Conservation (phyloP, 2,113 vertebrate genomes). For the Channa maculata region DNA sequence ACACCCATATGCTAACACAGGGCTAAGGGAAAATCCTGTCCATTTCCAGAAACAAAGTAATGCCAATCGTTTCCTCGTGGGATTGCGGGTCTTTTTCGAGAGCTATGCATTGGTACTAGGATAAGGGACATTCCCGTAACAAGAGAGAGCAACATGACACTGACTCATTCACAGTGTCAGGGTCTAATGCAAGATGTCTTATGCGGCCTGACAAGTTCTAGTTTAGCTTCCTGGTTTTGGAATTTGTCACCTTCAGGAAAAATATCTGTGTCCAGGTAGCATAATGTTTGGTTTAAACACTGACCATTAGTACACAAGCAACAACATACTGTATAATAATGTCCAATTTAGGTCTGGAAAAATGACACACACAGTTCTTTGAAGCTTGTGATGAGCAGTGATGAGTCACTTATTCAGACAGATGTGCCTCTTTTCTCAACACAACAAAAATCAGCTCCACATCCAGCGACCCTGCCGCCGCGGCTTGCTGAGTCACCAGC, state of each 20-base stretch:
- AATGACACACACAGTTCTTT: slow-evolving; percentile 40
- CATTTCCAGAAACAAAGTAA: slow-evolving; percentile 21
- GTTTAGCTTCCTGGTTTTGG: slow-evolving; percentile 10
- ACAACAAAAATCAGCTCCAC: slow-evolving; percentile 31
- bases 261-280: neutral
- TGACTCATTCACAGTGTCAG: slow-evolving; percentile 37
- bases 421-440: slow-evolving; percentile 29
- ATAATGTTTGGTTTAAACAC: neutral
- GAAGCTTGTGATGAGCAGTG: slow-evolving; percentile 34
- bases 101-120: slow-evolving; percentile 29
- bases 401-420: slow-evolving; percentile 57
- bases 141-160: slow-evolving; percentile 41
- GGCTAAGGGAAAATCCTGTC: too few relatives aligned
- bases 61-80: neutral
- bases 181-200: slow-evolving; percentile 19
- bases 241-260: neutral
- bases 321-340: slow-evolving; percentile 12
- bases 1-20: too few relatives aligned
- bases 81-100: slow-evolving; percentile 37
- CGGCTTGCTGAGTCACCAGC: slow-evolving; percentile 67
- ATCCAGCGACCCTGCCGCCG: slow-evolving; percentile 56
- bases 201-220: neutral
- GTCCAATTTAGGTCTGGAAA: slow-evolving; percentile 23
- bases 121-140: slow-evolving; percentile 35
- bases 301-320: neutral